These are phyloP conservation scores for Coenonympha arcania DNA, from an alignment of 2,888 invertebrate genomes.

Conservation along the genomic window DNA sequence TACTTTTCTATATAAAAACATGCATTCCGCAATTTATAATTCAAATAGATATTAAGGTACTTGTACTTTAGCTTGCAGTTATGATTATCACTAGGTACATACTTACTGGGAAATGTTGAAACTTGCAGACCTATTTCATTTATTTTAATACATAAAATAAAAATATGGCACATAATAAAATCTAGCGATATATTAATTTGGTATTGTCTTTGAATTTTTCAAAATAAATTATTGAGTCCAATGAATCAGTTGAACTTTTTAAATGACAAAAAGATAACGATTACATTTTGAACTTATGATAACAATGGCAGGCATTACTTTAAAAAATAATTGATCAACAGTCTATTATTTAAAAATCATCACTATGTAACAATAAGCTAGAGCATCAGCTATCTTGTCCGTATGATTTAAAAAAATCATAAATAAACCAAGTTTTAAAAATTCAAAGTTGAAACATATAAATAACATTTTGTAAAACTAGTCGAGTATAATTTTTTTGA, in stretches of 20 bases:
- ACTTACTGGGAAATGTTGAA: no score
- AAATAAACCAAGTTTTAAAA: no score
- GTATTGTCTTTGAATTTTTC: not conserved
- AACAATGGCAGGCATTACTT: not conserved
- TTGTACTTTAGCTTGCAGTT: no score
- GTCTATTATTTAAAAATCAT: not conserved
- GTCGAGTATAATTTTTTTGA: no score
- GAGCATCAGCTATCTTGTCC: no score
- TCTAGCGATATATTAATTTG: constrained; percentile 1
- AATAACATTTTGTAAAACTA: no score
- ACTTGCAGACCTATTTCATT: not conserved
- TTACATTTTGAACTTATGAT: not conserved
- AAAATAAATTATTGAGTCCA: not conserved
- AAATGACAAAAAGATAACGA: not conserved
- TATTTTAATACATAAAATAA: not conserved
- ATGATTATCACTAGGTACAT: no score
- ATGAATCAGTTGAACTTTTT: not conserved
- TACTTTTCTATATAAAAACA: not conserved
- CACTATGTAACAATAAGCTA: no score
- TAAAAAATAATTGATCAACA: not conserved
- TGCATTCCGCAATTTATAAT: not conserved
- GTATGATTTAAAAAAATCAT: no score
- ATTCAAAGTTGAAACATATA: no score
- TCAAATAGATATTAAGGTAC: no score
- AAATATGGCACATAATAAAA: constrained; percentile 4